A percentile compares a stretch with the other conserved stretches of the same genome.
Evolutionary conservation across 2,797 vertebrate genomes (phyloP).

Genomic region (Sus cebifrons): DNA sequence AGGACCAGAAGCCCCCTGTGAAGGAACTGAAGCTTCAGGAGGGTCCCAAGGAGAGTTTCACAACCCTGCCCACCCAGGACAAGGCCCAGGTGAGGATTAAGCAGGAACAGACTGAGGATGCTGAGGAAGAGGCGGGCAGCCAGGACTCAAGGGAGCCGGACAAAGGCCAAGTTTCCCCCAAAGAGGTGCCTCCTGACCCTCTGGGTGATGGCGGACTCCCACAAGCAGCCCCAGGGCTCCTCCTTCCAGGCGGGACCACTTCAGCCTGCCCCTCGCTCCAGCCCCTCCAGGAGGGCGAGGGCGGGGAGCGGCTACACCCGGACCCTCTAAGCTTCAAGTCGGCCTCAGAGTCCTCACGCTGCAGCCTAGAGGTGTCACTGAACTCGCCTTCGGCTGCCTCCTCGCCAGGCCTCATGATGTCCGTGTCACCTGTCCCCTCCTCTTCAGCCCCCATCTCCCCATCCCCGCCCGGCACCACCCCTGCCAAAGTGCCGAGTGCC

Average conservation of each 20-base stretch:
- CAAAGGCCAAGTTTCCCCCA: constrained; percentile 89
- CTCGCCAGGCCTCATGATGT: constrained; percentile 96
- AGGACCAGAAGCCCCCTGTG: constrained; percentile 92
- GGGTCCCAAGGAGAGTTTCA: constrained; percentile 77
- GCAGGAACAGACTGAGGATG: constrained; percentile 93
- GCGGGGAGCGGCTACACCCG: constrained; percentile 88
- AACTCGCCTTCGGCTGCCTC: constrained; percentile 96
- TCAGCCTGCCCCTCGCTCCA: constrained; percentile 84
- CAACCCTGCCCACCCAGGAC: constrained; percentile 80
- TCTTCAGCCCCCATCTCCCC: constrained; percentile 97
- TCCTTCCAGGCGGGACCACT: constrained; percentile 88
- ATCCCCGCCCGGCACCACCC: constrained; percentile 90
- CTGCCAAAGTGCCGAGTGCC: constrained; percentile 91
- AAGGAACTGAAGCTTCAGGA: constrained; percentile 84
- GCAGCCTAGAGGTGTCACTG: constrained; percentile 96
- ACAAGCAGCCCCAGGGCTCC: constrained; percentile 75
- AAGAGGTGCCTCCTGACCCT: constrained; percentile 87
- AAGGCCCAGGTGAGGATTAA: constrained; percentile 91
- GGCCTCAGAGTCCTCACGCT: constrained; percentile 93
- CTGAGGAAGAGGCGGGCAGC: constrained; percentile 82
- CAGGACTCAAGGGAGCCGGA: constrained; percentile 85
- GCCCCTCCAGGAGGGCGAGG: constrained; percentile 70
- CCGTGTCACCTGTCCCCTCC: constrained; percentile 95
- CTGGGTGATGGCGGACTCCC: constrained; percentile 74
- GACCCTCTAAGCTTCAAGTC: constrained; percentile 96